phyloP scores from a whole-genome alignment of 1,140 invertebrate genomes.

The Zaprionus nigranus region DNA sequence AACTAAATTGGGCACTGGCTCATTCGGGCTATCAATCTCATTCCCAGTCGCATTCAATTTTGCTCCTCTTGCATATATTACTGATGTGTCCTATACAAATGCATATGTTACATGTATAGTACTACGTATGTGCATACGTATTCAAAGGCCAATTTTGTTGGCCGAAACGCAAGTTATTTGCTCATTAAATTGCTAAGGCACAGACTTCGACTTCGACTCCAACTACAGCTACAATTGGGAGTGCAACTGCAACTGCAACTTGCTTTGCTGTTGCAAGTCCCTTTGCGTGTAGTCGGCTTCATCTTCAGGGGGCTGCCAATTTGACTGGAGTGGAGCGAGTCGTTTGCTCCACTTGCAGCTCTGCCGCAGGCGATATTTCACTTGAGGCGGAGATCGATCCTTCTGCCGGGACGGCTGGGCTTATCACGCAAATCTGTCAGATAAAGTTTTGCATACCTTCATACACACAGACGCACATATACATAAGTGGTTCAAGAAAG shows the following conservation, averaged over 20 bases:
- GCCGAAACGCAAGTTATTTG: conserved; percentile 57
- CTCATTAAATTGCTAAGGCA: conserved; percentile 65
- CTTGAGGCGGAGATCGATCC: conserved; percentile 69
- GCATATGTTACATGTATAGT: background rate
- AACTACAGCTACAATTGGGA: conserved; percentile 35
- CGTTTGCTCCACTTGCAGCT: conserved; percentile 46
- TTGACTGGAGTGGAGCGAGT: conserved; percentile 48
- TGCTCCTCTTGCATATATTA: conserved; percentile 61
- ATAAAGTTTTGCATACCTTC: conserved; percentile 72
- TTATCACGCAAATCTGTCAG: conserved; percentile 80
- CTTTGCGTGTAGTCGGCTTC: conserved; percentile 25
- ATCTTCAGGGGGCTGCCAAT: conserved; percentile 60
- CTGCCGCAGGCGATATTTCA: conserved; percentile 67
- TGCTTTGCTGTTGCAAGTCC: conserved; percentile 22
- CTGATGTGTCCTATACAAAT: background rate
- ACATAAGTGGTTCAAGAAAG: conserved; percentile 65
- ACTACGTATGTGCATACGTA: conserved; percentile 9
- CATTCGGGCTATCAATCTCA: conserved; percentile 2
- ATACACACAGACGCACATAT: conserved; percentile 25
- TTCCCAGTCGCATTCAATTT: conserved; percentile 21
- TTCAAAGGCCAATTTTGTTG: conserved; percentile 51
- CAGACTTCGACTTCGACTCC: conserved; percentile 40
- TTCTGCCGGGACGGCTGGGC: conserved; percentile 22
- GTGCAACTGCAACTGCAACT: conserved; percentile 26
- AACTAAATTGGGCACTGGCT: background rate